These are phyloP conservation scores for Diaperis boleti DNA, from an alignment of 2,888 invertebrate species.

Conservation along the genomic window DNA sequence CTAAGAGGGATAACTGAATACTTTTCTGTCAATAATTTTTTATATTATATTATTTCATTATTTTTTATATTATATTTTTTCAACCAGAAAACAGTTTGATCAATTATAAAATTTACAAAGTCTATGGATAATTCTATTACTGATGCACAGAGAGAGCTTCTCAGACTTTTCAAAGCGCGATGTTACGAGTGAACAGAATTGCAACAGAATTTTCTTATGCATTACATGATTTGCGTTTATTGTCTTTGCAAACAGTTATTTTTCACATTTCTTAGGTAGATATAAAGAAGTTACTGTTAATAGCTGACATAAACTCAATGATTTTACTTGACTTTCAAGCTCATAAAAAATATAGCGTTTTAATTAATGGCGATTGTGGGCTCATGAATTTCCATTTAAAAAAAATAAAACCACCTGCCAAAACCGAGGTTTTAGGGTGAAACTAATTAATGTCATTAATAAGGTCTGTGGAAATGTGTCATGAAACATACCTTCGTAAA, in stretches of 20 bases:
- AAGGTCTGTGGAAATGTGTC: constrained; percentile 19
- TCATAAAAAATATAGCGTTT: not conserved
- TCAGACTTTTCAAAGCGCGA: no score
- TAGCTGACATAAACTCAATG: not conserved
- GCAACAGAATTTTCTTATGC: no score
- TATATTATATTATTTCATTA: no score
- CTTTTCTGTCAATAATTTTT: no score
- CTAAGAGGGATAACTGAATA: no score
- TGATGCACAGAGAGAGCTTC: no score
- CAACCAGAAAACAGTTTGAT: no score
- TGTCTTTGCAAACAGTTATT: not conserved
- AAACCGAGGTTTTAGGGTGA: constrained; percentile 21
- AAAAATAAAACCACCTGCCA: constrained; percentile 14
- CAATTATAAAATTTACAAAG: no score
- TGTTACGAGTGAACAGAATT: no score
- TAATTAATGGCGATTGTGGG: not conserved
- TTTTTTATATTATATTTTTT: no score
- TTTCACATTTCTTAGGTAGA: not conserved
- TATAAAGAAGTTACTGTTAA: not conserved
- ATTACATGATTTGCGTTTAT: not conserved
- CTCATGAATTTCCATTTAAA: constrained; percentile 15
- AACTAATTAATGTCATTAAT: constrained; percentile 28
- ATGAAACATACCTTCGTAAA: constrained; percentile 20
- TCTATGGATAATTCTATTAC: no score
- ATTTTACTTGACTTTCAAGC: not conserved